Base-by-base conservation (phyloP, 2,888 invertebrate species). In the Pseudococcus viburni region DNA sequence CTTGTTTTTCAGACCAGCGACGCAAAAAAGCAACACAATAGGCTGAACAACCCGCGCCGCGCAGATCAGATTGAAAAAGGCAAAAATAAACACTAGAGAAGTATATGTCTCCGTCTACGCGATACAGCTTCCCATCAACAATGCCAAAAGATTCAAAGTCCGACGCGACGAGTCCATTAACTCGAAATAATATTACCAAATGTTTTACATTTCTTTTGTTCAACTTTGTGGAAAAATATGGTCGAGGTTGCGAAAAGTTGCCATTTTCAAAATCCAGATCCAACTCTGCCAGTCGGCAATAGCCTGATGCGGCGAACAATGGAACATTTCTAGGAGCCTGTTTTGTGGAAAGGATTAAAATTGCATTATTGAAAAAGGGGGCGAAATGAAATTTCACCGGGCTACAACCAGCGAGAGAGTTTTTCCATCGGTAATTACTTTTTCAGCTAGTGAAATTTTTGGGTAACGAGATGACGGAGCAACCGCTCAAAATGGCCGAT, bases 281-380 rank as follows among this genome's bases (percentile, higher is more conserved):
- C 3, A 3, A 2, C 26, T 0, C 12, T 6, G 22, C 12, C 9
- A 11, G 26, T 11, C 22, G 19, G 26, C 68, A 12, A 68, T 73
- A 33, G 22, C 11, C 22, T 0, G 5, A 7, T 59, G 6, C 59
- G 19, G 12, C 64, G 22, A 73, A 26, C 68, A 73, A 73, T 73
- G 33, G 68, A 73, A 26, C 3, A 26, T 73, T 73, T 33, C 68
- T 11, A 73, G 7, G 59, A 73, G 11, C 68, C 11, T n/a, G 68
- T 73, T 73, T 5, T 6, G 68, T 73, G 68, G 26, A 26, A 73
- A 73, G 68, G 68, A 73, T 73, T 73, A 73, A 73, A 73, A 73
- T 73, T 73, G 68, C 68, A 73, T 73, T 73, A 73, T 73, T 73
- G 68, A 73, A 73, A 73, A 73, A 73, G 11, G n/a, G n/a, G 26